Base-by-base conservation (phyloP, 37 sponge, comb jelly and placozoan genomes). In the Halichondria panicea region DNA sequence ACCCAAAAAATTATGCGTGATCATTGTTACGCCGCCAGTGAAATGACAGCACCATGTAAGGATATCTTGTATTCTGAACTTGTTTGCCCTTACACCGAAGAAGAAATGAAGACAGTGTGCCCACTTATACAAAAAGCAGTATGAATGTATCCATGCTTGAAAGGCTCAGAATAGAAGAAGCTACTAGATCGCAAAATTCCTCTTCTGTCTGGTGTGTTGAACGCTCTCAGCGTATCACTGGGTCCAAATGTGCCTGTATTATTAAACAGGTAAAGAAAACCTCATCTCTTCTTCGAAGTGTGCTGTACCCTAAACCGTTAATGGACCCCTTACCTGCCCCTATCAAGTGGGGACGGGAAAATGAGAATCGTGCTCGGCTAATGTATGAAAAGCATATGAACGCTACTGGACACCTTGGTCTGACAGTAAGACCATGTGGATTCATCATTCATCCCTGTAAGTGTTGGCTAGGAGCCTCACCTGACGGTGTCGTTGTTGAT, bases 401-500 rank as follows among this genome's bases (percentile, higher is more conserved):
- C 25, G 61, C 2, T 46, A 6, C 24, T 30, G 76, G 76, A 8
- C 78, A 84, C 36, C 30, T 3, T 55, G 32, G 30, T 55, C 45
- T 86, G 24, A 57, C 62, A 25, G 83, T 66, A 25, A 41, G 37
- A 40, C 43, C 42, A 21, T 66, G 70, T 67, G 80, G 87, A n/a
- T 86, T 86, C 44, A 59, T 79, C 37, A 41, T 85, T 15, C 72
- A 78, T 36, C 72, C 72, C 36, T 22, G 13, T 40, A 18, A 72
- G 19, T 66, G 74, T 11, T 85, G 78, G 78, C 66, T 77, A 25
- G 87, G 87, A 42, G 80, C 80, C 21, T 74, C 80, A 9, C 87
- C 87, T 25, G 87, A 86, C 79, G 80, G 75, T 24, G 25, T 45
- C 27, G 87, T 86, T 15, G 28, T n/a, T 52, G 87, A 86, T 61